Percentiles rank a stretch among this genome's conserved stretches.
Conservation (phyloP, 2,113 vertebrate species). For the Sisor rabdophorus region DNA sequence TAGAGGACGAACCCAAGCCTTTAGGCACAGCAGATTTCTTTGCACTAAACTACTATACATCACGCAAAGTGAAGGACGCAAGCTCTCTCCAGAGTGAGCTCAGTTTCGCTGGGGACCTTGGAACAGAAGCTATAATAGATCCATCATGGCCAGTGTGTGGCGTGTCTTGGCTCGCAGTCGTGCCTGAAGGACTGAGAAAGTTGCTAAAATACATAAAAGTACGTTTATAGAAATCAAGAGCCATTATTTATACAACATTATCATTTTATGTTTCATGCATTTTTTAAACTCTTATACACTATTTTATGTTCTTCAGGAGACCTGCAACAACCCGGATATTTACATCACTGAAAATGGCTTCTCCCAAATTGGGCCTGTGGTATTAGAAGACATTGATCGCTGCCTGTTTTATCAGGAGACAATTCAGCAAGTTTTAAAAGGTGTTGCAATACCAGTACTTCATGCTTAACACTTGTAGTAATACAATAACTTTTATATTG, state of each 20-base stretch:
- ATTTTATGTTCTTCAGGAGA: conserved; percentile 69
- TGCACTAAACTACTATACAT: conserved; percentile 77
- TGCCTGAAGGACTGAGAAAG: conserved; percentile 68
- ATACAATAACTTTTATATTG: background rate
- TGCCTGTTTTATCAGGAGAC: conserved; percentile 76
- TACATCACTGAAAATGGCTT: conserved; percentile 88
- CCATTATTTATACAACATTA: conserved; percentile 5
- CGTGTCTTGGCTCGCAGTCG: conserved; percentile 68
- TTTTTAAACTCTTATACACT: background rate
- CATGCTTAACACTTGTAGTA: background rate
- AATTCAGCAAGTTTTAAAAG: conserved; percentile 78
- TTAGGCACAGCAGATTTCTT: conserved; percentile 79
- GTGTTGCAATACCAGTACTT: conserved; percentile 50
- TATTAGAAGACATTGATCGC: conserved; percentile 70
- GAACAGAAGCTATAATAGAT: conserved; percentile 63
- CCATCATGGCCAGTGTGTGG: conserved; percentile 70
- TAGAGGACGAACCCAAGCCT: conserved; percentile 65
- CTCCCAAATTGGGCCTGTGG: conserved; percentile 71
- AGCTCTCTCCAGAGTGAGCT: conserved; percentile 43
- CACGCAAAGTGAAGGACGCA: conserved; percentile 63
- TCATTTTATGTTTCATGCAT: background rate
- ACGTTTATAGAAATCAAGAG: background rate
- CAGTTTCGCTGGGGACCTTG: conserved; percentile 58
- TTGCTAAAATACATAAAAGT: conserved; percentile 78
- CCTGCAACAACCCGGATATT: conserved; percentile 76